These are phyloP conservation scores for Pangasianodon hypophthalmus DNA, from an alignment of 2,113 vertebrate species.

Conservation along the genomic window DNA sequence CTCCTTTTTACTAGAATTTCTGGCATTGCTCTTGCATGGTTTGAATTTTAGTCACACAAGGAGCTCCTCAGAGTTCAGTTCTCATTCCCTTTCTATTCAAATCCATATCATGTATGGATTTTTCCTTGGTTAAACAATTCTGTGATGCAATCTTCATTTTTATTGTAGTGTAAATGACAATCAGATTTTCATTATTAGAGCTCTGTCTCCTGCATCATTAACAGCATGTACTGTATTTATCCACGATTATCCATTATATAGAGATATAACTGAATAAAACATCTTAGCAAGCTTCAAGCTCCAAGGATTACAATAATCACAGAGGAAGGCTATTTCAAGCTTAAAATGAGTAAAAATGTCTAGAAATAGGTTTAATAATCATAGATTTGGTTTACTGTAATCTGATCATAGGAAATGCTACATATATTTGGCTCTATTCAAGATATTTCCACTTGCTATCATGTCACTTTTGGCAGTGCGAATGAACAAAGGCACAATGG, in stretches of 20 bases:
- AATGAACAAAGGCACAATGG: not conserved
- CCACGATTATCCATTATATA: too few relatives aligned
- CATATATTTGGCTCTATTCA: not conserved
- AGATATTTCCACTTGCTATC: not conserved
- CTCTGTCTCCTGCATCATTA: not conserved
- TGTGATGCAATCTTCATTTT: not conserved
- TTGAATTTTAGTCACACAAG: not conserved
- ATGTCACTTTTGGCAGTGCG: not conserved
- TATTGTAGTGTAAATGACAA: too few relatives aligned
- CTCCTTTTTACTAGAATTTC: not conserved
- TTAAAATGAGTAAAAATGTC: too few relatives aligned
- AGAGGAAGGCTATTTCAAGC: too few relatives aligned
- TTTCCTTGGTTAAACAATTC: not conserved
- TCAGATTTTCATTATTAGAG: not conserved
- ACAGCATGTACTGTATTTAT: not conserved
- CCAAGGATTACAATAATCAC: too few relatives aligned
- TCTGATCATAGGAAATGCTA: not conserved
- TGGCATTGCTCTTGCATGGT: not conserved
- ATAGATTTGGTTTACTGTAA: not conserved
- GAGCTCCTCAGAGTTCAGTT: not conserved
- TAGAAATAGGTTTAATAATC: too few relatives aligned
- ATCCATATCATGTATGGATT: not conserved
- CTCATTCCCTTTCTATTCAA: not conserved
- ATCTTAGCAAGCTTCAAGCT: not conserved
- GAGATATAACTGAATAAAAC: not conserved